A percentile compares a stretch with the other conserved stretches of the same genome.
Evolutionary conservation across 2,797 vertebrate species (phyloP).

Genomic region (Cossypha heuglini): DNA sequence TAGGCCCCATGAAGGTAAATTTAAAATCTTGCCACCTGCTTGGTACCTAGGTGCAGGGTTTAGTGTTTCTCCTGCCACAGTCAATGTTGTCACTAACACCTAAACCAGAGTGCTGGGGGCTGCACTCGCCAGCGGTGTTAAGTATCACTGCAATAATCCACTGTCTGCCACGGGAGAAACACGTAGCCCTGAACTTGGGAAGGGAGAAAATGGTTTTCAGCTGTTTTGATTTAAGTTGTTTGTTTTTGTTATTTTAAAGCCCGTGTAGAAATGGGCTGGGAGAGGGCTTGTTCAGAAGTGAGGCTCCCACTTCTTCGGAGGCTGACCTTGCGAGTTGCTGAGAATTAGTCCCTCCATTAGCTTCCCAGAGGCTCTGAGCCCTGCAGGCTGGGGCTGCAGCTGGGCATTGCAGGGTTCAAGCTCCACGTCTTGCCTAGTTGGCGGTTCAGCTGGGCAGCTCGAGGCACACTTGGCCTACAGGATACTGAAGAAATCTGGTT

Average conservation of each 20-base stretch:
- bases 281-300: not conserved
- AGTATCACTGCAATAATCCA: constrained; percentile 3
- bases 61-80: not conserved
- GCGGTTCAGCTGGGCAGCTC: not conserved
- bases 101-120: not conserved
- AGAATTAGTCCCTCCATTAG: not conserved
- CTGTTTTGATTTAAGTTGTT: constrained; percentile 32
- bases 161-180: constrained; percentile 23
- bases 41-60: not conserved
- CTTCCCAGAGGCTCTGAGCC: not conserved
- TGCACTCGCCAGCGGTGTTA: not conserved
- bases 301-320: not conserved
- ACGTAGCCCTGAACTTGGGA: not conserved
- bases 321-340: not conserved
- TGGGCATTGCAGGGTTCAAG: not conserved
- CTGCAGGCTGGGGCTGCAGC: not conserved
- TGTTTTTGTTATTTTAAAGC: constrained; percentile 56
- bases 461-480: not conserved
- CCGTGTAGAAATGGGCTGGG: not conserved
- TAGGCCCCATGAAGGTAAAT: not conserved
- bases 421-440: fast-evolving
- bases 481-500: not conserved
- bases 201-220: constrained; percentile 52
- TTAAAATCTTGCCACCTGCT: not conserved
- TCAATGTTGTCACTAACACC: constrained; percentile 28